phyloP scores from a whole-genome alignment of 2,797 vertebrate species.

The Trachurus trachurus region DNA sequence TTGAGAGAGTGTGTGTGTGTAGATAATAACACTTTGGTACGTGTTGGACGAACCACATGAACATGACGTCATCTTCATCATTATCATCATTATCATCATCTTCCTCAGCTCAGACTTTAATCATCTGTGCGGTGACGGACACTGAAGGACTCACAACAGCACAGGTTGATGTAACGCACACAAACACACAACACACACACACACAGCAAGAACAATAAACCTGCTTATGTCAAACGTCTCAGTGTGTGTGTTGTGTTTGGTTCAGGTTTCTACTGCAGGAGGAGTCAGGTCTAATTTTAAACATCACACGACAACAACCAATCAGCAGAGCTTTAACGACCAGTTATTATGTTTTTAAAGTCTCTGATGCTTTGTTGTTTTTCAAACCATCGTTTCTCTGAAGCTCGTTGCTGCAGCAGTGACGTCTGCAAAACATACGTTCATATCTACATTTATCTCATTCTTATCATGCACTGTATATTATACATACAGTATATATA shows the following conservation, averaged over 20 bases:
- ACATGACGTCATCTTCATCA: no score
- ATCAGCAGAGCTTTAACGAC: no score
- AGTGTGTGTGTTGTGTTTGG: conserved; percentile 35
- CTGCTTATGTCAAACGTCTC: conserved; percentile 43
- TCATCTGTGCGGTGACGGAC: background rate
- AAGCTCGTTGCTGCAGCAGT: no score
- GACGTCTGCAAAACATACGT: no score
- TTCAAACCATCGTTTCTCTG: no score
- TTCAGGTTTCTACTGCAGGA: background rate
- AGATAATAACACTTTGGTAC: conserved; percentile 34
- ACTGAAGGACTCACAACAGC: conserved; percentile 2
- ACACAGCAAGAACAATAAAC: conserved; percentile 69
- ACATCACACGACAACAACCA: no score
- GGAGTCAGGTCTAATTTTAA: conserved; percentile 14
- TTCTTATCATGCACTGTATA: no score
- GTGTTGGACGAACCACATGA: conserved; percentile 52
- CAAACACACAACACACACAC: conserved; percentile 28
- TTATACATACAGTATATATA: no score
- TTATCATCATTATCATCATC: background rate
- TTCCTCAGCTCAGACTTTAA: conserved; percentile 14
- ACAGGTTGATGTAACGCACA: conserved; percentile 48
- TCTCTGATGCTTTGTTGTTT: no score
- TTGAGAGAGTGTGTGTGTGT: conserved; percentile 30
- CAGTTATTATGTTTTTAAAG: no score
- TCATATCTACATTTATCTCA: no score